These are phyloP conservation scores for Austrofundulus limnaeus DNA, from an alignment of 2,113 vertebrate genomes.

Conservation along the genomic window DNA sequence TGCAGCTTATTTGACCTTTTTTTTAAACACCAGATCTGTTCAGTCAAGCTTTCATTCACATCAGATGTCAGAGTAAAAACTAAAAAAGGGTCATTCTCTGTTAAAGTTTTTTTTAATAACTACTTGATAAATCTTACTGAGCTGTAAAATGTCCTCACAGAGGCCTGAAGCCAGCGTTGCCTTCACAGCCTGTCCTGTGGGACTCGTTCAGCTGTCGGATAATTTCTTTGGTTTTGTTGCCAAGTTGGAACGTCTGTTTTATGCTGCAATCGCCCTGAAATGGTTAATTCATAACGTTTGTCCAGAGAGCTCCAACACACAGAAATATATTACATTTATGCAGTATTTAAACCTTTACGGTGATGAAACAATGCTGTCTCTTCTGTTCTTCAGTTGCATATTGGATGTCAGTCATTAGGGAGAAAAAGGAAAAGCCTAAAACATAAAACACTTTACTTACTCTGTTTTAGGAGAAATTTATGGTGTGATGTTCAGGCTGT, in stretches of 20 bases:
- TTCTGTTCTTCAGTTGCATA: neutral
- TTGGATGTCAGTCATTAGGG: neutral
- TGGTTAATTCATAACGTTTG: conserved; percentile 12
- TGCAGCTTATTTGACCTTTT: neutral
- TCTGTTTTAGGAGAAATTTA: conserved; percentile 24
- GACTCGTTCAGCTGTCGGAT: conserved; percentile 23
- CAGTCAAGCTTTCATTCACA: neutral
- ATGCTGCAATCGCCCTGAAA: conserved; percentile 2
- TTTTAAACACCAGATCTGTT: conserved; percentile 8
- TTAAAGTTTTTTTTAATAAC: conserved; percentile 4
- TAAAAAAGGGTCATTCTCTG: neutral
- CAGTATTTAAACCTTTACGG: neutral
- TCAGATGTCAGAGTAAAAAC: conserved; percentile 4
- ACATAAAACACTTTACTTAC: conserved; percentile 13
- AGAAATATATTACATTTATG: neutral
- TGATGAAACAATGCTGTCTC: neutral
- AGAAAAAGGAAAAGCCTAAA: neutral
- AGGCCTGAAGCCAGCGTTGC: conserved; percentile 15
- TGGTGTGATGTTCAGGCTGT: conserved; percentile 44
- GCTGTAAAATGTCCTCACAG: conserved; percentile 24
- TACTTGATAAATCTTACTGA: conserved; percentile 25
- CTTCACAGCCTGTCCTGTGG: conserved; percentile 19
- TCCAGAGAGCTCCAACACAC: neutral
- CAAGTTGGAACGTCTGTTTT: conserved; percentile 10
- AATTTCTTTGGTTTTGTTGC: conserved; percentile 7